These are phyloP conservation scores for Hydrotaea diabolus DNA, from an alignment of 2,888 invertebrate species.

Conservation along the genomic window DNA sequence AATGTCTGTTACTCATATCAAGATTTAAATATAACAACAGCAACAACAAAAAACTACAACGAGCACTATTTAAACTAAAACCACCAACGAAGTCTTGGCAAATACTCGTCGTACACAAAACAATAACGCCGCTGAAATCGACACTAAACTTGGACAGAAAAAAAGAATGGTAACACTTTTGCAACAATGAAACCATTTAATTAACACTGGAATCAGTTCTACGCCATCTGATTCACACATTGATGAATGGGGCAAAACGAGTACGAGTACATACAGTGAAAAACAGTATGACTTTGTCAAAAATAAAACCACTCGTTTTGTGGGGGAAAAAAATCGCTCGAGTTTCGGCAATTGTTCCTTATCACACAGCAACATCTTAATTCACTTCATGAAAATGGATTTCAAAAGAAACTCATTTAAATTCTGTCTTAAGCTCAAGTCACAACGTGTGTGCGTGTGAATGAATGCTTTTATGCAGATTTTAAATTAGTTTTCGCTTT, in stretches of 20 bases:
- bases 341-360: background rate
- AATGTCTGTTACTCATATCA: slow-evolving; percentile 26
- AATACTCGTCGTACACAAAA: background rate
- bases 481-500: background rate
- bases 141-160: background rate
- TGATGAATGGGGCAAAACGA: background rate
- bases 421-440: background rate
- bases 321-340: background rate
- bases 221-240: slow-evolving; percentile 46
- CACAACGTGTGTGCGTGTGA: background rate
- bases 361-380: background rate
- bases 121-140: background rate
- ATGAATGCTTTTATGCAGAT: background rate
- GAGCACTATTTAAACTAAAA: background rate
- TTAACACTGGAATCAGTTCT: slow-evolving; percentile 59
- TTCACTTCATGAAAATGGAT: background rate
- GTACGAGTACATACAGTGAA: background rate
- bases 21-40: slow-evolving; percentile 25
- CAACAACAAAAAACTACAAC: background rate
- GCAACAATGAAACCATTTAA: slow-evolving; percentile 55
- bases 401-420: background rate
- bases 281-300: no score
- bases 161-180: slow-evolving; percentile 32
- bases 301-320: background rate
- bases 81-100: background rate